These are phyloP conservation scores for Leuciscus waleckii DNA, from an alignment of 2,797 vertebrate genomes.

Conservation along the genomic window DNA sequence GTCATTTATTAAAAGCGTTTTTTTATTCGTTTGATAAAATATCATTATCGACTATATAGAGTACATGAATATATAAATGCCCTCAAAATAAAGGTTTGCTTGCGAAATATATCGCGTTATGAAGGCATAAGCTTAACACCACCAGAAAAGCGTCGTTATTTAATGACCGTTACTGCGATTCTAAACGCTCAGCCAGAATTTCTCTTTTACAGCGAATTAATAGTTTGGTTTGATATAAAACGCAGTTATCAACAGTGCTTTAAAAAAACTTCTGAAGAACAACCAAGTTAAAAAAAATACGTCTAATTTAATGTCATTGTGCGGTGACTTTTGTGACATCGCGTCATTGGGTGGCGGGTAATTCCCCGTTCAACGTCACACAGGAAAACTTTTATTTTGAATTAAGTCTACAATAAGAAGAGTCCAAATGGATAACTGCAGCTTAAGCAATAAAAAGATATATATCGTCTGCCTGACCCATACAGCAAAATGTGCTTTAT, in stretches of 20 bases:
- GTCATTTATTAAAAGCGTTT: no score
- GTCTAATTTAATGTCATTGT: background rate
- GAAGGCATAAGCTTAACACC: background rate
- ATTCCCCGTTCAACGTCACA: background rate
- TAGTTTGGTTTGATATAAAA: background rate
- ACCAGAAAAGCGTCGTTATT: background rate
- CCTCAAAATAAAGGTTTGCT: background rate
- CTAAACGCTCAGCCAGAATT: no score
- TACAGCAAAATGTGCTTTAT: background rate
- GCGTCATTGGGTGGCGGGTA: background rate
- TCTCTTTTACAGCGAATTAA: background rate
- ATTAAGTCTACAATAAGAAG: background rate
- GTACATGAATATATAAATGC: no score
- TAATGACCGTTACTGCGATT: background rate
- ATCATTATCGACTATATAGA: no score
- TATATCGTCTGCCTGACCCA: background rate
- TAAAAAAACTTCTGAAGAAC: background rate
- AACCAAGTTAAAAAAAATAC: no score
- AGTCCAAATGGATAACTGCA: background rate
- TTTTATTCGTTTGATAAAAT: no score
- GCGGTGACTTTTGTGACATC: background rate
- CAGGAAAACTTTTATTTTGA: slow-evolving; percentile 9
- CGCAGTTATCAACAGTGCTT: background rate
- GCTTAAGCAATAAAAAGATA: background rate
- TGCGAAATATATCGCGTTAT: background rate